Evolutionary conservation across 2,797 vertebrate genomes (phyloP).

Genomic region (Bradypodion pumilum): DNA sequence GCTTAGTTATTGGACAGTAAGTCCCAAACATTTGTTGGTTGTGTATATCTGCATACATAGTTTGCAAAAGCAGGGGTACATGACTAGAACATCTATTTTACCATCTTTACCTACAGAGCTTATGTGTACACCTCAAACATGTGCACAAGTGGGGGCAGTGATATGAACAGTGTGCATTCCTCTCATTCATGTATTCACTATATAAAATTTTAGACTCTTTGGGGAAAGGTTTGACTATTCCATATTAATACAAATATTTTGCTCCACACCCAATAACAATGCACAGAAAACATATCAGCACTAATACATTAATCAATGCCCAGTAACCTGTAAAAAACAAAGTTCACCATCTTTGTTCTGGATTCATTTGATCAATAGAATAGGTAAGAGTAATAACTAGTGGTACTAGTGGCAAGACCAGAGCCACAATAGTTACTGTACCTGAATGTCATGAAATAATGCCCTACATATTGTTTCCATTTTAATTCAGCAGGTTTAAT

Average conservation of each 20-base stretch:
- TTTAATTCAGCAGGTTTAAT: neutral
- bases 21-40: neutral
- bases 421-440: neutral
- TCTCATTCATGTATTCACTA: neutral
- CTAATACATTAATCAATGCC: neutral
- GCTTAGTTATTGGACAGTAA: no score
- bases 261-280: neutral
- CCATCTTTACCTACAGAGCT: neutral
- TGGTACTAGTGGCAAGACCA: no score
- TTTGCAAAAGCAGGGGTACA: neutral
- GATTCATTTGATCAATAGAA: neutral
- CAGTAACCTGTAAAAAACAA: conserved; percentile 7
- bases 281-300: neutral
- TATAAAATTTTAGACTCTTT: neutral
- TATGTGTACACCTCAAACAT: neutral
- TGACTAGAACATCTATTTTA: no score
- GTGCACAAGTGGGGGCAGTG: neutral
- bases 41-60: neutral
- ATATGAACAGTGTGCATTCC: neutral
- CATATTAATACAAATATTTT: neutral
- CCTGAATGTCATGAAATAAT: neutral
- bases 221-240: neutral
- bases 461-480: no score
- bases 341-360: neutral
- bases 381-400: neutral